These are phyloP conservation scores for Xenopus laevis DNA, from an alignment of 2,113 vertebrate species.

Conservation along the genomic window DNA sequence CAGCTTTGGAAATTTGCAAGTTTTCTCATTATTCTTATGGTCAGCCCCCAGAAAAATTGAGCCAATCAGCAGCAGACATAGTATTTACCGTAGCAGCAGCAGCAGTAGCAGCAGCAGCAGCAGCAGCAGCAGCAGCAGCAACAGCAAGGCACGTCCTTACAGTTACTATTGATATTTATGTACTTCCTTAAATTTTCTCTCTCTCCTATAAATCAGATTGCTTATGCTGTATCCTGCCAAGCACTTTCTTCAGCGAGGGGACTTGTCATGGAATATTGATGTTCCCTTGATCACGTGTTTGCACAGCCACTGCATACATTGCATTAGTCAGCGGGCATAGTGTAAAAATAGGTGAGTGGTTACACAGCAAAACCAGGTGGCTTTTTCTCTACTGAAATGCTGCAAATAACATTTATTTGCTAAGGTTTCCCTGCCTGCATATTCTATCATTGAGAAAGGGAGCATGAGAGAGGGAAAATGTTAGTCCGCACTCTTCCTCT, in stretches of 20 bases:
- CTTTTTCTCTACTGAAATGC: too few species aligned
- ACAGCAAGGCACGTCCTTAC: too few species aligned
- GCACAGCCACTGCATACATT: slow-evolving; percentile 15
- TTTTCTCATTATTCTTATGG: too few species aligned
- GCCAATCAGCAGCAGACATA: slow-evolving; percentile 7
- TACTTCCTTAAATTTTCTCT: slow-evolving; percentile 18
- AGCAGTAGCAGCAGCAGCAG: background rate
- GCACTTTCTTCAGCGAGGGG: slow-evolving; percentile 10
- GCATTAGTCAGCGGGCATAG: slow-evolving; percentile 10
- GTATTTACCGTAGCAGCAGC: background rate
- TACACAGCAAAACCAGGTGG: too few species aligned
- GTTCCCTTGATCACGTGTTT: slow-evolving; percentile 39
- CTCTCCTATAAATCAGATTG: slow-evolving; percentile 36
- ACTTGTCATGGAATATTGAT: slow-evolving; percentile 35
- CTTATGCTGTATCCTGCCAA: slow-evolving; percentile 22
- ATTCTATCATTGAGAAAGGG: too few species aligned
- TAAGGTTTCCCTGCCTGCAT: too few species aligned
- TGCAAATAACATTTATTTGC: too few species aligned
- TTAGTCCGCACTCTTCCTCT: too few species aligned
- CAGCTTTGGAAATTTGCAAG: too few species aligned
- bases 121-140: too few species aligned
- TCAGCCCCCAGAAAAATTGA: background rate
- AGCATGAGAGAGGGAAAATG: too few species aligned
- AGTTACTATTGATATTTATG: too few species aligned
- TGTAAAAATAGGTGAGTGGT: background rate